Evolutionary conservation across 2,113 vertebrate species (phyloP).

Genomic region (Lates calcarifer): DNA sequence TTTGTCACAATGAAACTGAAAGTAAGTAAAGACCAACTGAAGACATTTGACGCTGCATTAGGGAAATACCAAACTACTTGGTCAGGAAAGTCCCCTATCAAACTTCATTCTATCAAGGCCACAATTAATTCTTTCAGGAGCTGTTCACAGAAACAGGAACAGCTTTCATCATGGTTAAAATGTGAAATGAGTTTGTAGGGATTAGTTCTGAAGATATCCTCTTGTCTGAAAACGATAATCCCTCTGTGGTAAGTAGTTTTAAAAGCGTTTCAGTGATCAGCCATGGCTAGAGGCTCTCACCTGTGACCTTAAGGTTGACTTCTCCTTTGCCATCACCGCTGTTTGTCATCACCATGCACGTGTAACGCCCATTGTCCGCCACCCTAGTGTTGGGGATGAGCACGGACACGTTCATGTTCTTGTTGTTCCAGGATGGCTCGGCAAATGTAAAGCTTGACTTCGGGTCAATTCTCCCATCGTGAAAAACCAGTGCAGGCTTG

Average conservation of each 20-base stretch:
- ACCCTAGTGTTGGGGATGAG: conserved; percentile 58
- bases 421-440: neutral
- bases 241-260: neutral
- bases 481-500: accelerated
- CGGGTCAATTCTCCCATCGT: accelerated
- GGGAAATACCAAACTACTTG: neutral
- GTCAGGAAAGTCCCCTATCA: conserved; percentile 22
- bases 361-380: conserved; percentile 46
- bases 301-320: conserved; percentile 52
- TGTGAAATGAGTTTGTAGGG: neutral
- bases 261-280: neutral
- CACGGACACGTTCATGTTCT: conserved; percentile 69
- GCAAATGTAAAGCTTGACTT: conserved; percentile 32
- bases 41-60: accelerated
- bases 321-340: accelerated
- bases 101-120: neutral
- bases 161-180: neutral
- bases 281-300: conserved; percentile 57
- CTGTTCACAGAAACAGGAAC: neutral
- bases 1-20: conserved; percentile 37
- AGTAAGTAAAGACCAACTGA: accelerated
- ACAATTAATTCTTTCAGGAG: neutral
- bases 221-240: neutral
- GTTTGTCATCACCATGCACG: neutral
- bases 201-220: neutral